phyloP scores from a whole-genome alignment of 2,113 vertebrate species.

The Gambusia holbrooki region DNA sequence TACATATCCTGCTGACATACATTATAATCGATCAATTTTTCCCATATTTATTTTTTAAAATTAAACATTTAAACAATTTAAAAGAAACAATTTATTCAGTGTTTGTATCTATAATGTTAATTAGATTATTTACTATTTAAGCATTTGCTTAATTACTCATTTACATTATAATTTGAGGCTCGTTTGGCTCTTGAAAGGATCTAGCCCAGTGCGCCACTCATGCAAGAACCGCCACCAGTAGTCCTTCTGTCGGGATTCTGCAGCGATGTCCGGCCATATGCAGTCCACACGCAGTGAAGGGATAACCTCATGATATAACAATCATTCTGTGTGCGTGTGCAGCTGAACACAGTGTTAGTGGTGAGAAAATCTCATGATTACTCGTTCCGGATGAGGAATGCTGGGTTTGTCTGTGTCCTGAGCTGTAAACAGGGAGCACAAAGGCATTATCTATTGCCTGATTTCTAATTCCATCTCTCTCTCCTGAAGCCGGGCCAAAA shows the following conservation, averaged over 20 bases:
- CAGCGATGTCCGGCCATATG: background rate
- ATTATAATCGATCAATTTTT: no score
- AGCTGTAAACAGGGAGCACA: slow-evolving; percentile 16
- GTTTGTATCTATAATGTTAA: background rate
- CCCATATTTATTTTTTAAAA: no score
- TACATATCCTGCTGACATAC: no score
- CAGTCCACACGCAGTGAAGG: background rate
- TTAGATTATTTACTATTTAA: background rate
- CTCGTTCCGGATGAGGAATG: slow-evolving; percentile 10
- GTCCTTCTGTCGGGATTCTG: background rate
- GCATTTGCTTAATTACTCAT: background rate
- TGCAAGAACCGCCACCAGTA: background rate
- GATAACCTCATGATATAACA: slow-evolving; percentile 2
- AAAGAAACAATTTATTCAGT: background rate
- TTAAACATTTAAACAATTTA: no score
- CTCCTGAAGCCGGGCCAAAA: slow-evolving; percentile 38
- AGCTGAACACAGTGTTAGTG: background rate
- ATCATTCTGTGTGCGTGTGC: background rate
- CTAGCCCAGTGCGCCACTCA: background rate
- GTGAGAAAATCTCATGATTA: slow-evolving; percentile 9
- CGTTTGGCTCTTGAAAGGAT: background rate
- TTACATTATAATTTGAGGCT: background rate
- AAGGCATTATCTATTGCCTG: slow-evolving; percentile 31
- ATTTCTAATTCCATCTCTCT: slow-evolving; percentile 48
- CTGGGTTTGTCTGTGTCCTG: slow-evolving; percentile 10